Conservation (phyloP, 2,113 vertebrate species). For the Ailuropoda melanoleuca region DNA sequence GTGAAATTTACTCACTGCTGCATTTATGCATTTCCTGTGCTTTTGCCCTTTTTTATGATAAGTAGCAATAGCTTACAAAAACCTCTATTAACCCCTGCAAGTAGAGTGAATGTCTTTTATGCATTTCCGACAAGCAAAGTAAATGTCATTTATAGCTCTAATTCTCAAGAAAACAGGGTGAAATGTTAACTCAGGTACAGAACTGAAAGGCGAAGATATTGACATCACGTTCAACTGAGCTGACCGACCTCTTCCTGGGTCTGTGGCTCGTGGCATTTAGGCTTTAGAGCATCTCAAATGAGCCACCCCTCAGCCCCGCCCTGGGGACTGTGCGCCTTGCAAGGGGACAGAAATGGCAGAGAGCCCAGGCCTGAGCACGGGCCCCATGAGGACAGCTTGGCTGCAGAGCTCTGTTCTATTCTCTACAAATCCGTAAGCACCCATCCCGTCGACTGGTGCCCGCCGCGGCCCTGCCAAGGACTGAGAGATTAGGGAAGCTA, state of each 20-base stretch:
- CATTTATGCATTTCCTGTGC: not conserved
- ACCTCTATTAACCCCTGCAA: not conserved
- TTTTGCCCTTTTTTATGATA: slow-evolving; percentile 53
- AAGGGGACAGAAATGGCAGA: fast-evolving
- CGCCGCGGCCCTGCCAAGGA: fast-evolving
- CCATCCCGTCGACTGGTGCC: fast-evolving
- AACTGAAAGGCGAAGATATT: not conserved
- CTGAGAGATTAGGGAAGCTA: not conserved
- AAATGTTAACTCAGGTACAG: not conserved
- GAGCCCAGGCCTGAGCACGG: not conserved
- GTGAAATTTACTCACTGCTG: slow-evolving; percentile 10
- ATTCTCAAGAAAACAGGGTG: not conserved
- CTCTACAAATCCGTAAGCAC: not conserved
- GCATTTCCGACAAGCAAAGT: not conserved
- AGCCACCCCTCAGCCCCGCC: fast-evolving
- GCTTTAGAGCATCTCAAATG: not conserved
- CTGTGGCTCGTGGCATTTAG: not conserved
- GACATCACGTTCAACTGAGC: not conserved
- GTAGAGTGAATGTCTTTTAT: not conserved
- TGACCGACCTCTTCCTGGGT: not conserved
- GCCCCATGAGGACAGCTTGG: not conserved
- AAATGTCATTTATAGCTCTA: slow-evolving; percentile 27
- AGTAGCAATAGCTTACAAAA: not conserved
- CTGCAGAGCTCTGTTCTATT: no score
- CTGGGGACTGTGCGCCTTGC: not conserved